Evolutionary conservation across 2,888 invertebrate species (phyloP).

Genomic region (Galeruca laticollis): DNA sequence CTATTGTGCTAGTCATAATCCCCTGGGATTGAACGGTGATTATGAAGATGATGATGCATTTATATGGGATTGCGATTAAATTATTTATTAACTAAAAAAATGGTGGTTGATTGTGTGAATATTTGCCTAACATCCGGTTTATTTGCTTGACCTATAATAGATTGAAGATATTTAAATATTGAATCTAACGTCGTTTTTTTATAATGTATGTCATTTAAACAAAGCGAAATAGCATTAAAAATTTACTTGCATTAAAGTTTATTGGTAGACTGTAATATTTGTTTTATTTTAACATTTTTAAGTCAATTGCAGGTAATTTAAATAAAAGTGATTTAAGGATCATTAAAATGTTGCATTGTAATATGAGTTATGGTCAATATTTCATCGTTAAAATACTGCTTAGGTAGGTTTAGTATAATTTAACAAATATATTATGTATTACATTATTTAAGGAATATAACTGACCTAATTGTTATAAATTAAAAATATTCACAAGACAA

Average conservation of each 20-base stretch:
- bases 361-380: background rate
- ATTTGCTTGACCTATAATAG: too few relatives aligned
- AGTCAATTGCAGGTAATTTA: background rate
- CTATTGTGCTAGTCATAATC: too few relatives aligned
- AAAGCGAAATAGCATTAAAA: background rate
- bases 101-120: too few relatives aligned
- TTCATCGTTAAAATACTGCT: background rate
- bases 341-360: background rate
- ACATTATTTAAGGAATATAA: background rate
- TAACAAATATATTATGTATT: background rate
- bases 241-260: background rate
- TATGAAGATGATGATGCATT: too few relatives aligned
- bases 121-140: too few relatives aligned
- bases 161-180: too few relatives aligned
- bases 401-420: background rate
- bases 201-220: too few relatives aligned
- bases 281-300: background rate
- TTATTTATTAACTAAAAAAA: too few relatives aligned
- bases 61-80: too few relatives aligned
- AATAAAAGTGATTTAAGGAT: background rate
- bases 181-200: too few relatives aligned
- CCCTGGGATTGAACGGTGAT: too few relatives aligned
- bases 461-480: slow-evolving; percentile 5
- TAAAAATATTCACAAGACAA: slow-evolving; percentile 9
- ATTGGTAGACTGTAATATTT: background rate